A percentile compares a stretch with the other conserved stretches of the same genome.
These are phyloP conservation scores for Ethmia dodecea DNA, from an alignment of 2,888 invertebrate species.

Conservation along the genomic window DNA sequence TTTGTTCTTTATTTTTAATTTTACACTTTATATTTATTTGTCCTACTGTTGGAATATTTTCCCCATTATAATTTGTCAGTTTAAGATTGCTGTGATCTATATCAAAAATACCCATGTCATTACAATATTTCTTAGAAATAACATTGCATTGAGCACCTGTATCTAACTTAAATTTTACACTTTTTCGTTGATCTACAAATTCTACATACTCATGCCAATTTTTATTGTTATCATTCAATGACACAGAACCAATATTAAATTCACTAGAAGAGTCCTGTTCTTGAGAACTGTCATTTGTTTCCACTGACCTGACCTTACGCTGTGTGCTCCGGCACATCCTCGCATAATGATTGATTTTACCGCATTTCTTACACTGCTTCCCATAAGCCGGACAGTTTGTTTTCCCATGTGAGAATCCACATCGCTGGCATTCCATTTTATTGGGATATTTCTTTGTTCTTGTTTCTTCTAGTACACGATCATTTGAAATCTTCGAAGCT, in stretches of 20 bases:
- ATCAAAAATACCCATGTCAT: not conserved
- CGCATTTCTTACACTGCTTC: not conserved
- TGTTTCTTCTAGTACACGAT: too few species aligned
- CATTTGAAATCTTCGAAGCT: too few species aligned
- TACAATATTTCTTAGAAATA: not conserved
- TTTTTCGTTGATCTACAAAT: constrained; percentile 1
- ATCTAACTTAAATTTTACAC: constrained; percentile 1
- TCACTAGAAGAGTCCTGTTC: too few species aligned
- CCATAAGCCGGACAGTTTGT: constrained; percentile 4
- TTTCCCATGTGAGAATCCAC: constrained; percentile 1
- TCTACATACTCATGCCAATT: too few species aligned
- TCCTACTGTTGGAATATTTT: not conserved
- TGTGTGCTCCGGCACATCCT: constrained; percentile 1
- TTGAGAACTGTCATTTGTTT: too few species aligned
- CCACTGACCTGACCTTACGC: too few species aligned
- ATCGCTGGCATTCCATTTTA: too few species aligned
- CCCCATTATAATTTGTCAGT: not conserved
- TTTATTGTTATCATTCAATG: too few species aligned
- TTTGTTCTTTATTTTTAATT: not conserved
- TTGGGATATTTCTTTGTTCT: too few species aligned
- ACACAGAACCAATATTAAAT: too few species aligned
- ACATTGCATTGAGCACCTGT: constrained; percentile 2
- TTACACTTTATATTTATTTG: constrained; percentile 1
- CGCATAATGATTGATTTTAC: constrained; percentile 1
- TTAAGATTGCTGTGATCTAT: not conserved